Evolutionary conservation across 2,888 invertebrate genomes (phyloP).

Genomic region (Aphidoletes aphidimyza): DNA sequence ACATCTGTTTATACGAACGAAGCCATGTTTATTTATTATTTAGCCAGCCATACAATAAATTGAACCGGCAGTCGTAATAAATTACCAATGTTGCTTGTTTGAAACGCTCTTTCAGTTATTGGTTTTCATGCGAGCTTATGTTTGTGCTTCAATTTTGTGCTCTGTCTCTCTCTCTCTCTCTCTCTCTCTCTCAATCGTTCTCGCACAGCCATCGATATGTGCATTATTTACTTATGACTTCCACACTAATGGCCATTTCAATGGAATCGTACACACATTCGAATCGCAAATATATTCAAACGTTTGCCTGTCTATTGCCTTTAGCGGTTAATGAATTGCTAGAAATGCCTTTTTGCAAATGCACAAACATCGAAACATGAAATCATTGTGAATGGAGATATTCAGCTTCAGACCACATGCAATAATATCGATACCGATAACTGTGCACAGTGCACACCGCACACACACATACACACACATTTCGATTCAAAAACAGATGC

Average conservation of each 20-base stretch:
- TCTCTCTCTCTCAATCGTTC: no score
- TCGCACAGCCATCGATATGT: not conserved
- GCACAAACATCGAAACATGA: not conserved
- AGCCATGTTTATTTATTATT: constrained; percentile 51
- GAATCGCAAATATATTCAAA: not conserved
- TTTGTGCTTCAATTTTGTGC: constrained; percentile 34
- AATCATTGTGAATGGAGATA: not conserved
- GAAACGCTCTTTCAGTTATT: not conserved
- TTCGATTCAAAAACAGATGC: not conserved
- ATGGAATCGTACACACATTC: not conserved
- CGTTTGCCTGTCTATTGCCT: not conserved
- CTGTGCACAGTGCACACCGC: no score
- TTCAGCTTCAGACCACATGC: not conserved
- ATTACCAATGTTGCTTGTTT: not conserved
- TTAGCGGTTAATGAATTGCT: constrained; percentile 36
- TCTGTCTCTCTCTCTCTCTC: not conserved
- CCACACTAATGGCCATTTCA: not conserved
- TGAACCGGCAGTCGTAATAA: constrained; percentile 41
- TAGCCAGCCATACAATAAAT: constrained; percentile 13
- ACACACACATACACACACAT: not conserved
- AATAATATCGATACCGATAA: not conserved
- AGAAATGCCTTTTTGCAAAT: constrained; percentile 21
- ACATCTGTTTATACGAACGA: not conserved
- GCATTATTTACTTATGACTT: constrained; percentile 31
- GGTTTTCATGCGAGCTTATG: not conserved